These are phyloP conservation scores for Steinernema feltiae DNA, from an alignment of 1,140 invertebrate genomes.

Conservation along the genomic window DNA sequence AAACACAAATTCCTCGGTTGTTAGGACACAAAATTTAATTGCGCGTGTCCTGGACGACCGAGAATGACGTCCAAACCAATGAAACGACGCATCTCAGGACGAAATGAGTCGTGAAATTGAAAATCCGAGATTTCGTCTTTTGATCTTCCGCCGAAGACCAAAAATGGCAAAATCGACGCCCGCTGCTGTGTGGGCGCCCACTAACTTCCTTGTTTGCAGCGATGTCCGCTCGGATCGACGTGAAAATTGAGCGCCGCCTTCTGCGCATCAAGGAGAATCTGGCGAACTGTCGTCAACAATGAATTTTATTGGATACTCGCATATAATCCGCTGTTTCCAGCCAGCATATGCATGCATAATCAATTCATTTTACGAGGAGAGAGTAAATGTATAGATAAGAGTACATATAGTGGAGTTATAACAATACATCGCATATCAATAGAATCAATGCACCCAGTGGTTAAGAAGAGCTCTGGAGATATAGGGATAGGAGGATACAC, in stretches of 20 bases:
- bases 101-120: no score
- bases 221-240: neutral
- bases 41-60: no score
- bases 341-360: constrained; percentile 7
- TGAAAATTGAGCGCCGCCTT: neutral
- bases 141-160: no score
- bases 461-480: neutral
- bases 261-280: neutral
- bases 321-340: neutral
- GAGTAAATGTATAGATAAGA: neutral
- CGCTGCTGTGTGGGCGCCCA: no score
- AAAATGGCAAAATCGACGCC: no score
- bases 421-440: neutral
- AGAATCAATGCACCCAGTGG: neutral
- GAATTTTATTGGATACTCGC: neutral
- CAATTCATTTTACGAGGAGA: neutral
- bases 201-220: neutral
- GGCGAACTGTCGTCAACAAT: neutral
- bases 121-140: no score
- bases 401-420: neutral
- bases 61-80: no score
- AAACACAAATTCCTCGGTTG: no score
- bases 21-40: no score
- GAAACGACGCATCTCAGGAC: no score
- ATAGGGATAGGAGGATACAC: neutral